Evolutionary conservation across 2,888 invertebrate species (phyloP), one percentile per base, ranked within the genome.

Genomic region (Pammene aurita): DNA sequence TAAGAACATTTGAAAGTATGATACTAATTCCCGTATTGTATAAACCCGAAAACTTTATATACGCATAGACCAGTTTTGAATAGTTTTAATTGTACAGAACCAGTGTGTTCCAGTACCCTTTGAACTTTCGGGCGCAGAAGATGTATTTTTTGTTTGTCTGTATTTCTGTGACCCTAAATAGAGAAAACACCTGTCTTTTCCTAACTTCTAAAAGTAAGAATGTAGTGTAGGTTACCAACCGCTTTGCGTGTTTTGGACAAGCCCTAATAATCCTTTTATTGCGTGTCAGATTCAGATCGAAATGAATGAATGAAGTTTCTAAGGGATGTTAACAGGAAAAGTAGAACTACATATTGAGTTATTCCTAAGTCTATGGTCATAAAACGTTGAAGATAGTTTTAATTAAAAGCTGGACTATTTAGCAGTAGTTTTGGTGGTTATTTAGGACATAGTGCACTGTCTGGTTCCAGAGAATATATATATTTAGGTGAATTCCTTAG

Each of bases 261-360:
- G 11, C 44, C 26, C 42, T 16, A 13, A 26, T 7, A 5, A 35
- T 4, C 4, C 35, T n/a, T n/a, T 16, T 34, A 10, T 44, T 58
- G 58, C 44, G 44, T 58, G 44, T 44, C 11, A 26, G 0, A 58
- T 26, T 44, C 11, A 26, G 0, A 58, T 26, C 26, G 44, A 58
- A 58, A 54, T 58, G 6, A 34, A 58, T 58, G 10, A 34, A 58
- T 58, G 58, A 42, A 57, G 42, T 34, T n/a, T 44, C 44, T 14
- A 58, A 10, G 14, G 9, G 42, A 6, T 57, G 7, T 56, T 58
- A 18, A 57, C 26, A 26, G 42, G 7, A 34, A 58, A 58, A 58
- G 26, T 7, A 26, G 44, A 4, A 9, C 14, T n/a, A 44, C 7
- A 54, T 48, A 16, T 2, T 7, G 5, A 26, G n/a, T 54, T 54